Percentiles rank a stretch among this genome's conserved stretches.
Conservation (phyloP, 2,888 invertebrate genomes). For the Horisme vitalbata region DNA sequence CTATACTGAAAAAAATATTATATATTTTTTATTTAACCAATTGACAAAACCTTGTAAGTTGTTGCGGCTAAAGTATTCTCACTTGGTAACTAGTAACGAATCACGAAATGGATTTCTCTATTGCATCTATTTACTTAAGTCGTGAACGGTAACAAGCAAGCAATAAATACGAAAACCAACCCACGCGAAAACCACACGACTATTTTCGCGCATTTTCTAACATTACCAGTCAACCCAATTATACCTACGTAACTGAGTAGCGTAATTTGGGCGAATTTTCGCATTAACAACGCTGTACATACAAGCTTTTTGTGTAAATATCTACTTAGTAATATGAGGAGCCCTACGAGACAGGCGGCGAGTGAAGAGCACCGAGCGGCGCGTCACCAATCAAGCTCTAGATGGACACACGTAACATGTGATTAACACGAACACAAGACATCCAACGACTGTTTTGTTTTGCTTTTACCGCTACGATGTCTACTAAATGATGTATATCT, state of each 20-base stretch:
- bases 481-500: slow-evolving; percentile 69
- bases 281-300: slow-evolving; percentile 82
- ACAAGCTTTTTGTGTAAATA: slow-evolving; percentile 82
- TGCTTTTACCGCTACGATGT: slow-evolving; percentile 82
- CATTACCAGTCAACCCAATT: slow-evolving; percentile 50
- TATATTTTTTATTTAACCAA: not conserved
- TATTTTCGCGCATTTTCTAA: slow-evolving; percentile 23
- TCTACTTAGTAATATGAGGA: slow-evolving; percentile 37
- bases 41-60: not conserved
- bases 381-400: slow-evolving; percentile 25
- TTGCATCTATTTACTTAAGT: slow-evolving; percentile 3
- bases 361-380: slow-evolving; percentile 50
- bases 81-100: slow-evolving; percentile 8
- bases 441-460: slow-evolving; percentile 76
- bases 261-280: slow-evolving; percentile 72
- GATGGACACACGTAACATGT: slow-evolving; percentile 67
- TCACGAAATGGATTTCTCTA: slow-evolving; percentile 2
- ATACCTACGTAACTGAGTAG: slow-evolving; percentile 73
- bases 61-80: slow-evolving; percentile 1
- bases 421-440: slow-evolving; percentile 78
- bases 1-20: no score
- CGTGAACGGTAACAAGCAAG: slow-evolving; percentile 7
- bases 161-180: slow-evolving; percentile 10
- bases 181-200: slow-evolving; percentile 23
- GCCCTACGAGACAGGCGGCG: slow-evolving; percentile 46